Base-by-base conservation (phyloP, 2,888 invertebrate genomes). In the Nebria brevicollis region DNA sequence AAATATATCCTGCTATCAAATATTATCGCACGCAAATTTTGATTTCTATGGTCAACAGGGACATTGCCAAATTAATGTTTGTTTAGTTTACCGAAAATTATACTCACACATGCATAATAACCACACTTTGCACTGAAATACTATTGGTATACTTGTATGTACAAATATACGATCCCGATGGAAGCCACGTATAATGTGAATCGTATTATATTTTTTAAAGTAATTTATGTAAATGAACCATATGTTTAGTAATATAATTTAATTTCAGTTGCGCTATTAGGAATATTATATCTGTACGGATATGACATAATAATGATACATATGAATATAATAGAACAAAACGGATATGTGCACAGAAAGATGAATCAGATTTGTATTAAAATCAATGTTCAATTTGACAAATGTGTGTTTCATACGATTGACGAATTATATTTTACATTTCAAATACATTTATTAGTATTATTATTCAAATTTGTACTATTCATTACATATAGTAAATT, bases 381-480 rank as follows among this genome's bases (percentile, higher is more conserved):
- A 54, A 54, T 8, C 54, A 54, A 54, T 54, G 54, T 54, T 54
- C 54, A 54, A 54, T 54, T 54, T 54, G 54, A 8, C 54, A 54
- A 54, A 54, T 54, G 54, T 54, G 54, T 54, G 54, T 54, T 54
- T 54, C 13, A 54, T 54, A 7, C 13, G 54, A 54, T 54, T 54
- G 54, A 54, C 54, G 54, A 54, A 54, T 54, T 54, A 54, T 54
- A 54, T 8, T 2, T 13, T 8, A 7, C 54, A 8, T 54, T 54
- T 54, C 54, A 54, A 54, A 54, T 54, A 54, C 54, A 54, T 54
- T 54, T 54, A 54, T 54, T 34, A 34, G 2, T 54, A 54, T 54
- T 54, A 54, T 54, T 54, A 54, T 54, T 54, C 54, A 54, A 54
- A 54, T 54, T 54, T 54, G 54, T 54, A 54, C 54, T 54, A 54